Percentiles rank a stretch among this genome's conserved stretches.
Conservation (phyloP, 2,113 vertebrate species). For the Patagioenas fasciata region DNA sequence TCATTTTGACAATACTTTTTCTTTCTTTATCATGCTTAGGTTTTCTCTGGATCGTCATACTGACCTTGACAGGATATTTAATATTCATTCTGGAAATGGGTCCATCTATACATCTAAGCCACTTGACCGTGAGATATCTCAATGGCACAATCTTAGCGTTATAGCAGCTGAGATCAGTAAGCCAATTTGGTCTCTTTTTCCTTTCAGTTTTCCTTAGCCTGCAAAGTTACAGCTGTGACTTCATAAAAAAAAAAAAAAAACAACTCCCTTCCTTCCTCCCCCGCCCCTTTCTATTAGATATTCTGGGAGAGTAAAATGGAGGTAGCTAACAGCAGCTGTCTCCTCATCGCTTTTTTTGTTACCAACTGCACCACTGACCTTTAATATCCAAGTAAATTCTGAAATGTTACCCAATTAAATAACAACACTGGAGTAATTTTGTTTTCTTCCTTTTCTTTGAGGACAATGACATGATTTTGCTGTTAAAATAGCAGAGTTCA, state of each 20-base stretch:
- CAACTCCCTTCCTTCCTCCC: background rate
- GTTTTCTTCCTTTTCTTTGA: background rate
- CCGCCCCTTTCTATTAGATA: background rate
- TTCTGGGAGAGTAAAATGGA: background rate
- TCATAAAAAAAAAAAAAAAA: background rate
- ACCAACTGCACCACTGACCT: background rate
- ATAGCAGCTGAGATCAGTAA: constrained; percentile 86
- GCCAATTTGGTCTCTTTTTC: constrained; percentile 7
- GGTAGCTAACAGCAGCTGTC: background rate
- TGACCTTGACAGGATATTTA: constrained; percentile 85
- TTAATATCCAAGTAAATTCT: background rate
- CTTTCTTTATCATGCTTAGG: constrained; percentile 40
- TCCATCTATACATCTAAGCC: constrained; percentile 83
- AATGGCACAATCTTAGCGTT: constrained; percentile 84
- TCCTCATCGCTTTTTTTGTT: background rate
- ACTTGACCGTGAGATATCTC: constrained; percentile 82
- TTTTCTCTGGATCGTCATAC: constrained; percentile 85
- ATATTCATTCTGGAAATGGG: constrained; percentile 83
- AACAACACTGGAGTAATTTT: background rate
- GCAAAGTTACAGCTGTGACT: background rate
- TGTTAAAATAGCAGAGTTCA: background rate
- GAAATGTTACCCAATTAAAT: background rate
- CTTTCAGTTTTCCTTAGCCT: background rate
- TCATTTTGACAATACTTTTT: background rate
- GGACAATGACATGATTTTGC: background rate